phyloP scores from a whole-genome alignment of 1,140 invertebrate species.

The Heliconius congener region DNA sequence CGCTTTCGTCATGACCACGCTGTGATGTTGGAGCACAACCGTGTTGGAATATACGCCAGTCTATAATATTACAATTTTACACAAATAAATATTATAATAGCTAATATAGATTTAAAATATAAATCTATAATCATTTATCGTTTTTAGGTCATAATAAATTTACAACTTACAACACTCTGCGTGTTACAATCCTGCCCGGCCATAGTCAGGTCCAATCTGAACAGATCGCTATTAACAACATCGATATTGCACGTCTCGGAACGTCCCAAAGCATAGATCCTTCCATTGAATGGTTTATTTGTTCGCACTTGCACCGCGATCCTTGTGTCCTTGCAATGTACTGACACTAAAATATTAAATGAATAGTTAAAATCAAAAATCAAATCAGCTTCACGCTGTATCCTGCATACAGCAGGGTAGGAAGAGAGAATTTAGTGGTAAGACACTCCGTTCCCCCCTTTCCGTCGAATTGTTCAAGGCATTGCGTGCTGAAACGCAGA shows the following conservation, averaged over 20 bases:
- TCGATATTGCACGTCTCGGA: constrained; percentile 97
- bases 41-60: constrained; percentile 97
- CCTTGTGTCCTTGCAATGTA: constrained; percentile 96
- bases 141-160: not conserved
- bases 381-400: no score
- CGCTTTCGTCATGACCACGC: constrained; percentile 97
- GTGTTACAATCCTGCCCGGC: constrained; percentile 97
- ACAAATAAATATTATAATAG: no score
- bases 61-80: constrained; percentile 78
- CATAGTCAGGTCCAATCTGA: constrained; percentile 95
- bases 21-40: constrained; percentile 96
- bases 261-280: constrained; percentile 95
- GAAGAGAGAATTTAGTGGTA: no score
- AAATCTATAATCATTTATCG: not conserved
- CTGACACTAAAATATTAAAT: constrained; percentile 86
- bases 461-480: no score
- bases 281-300: constrained; percentile 96
- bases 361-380: not conserved
- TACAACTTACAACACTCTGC: constrained; percentile 89
- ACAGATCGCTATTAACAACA: constrained; percentile 94
- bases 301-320: constrained; percentile 96
- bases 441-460: no score
- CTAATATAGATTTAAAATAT: no score
- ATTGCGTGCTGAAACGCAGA: no score
- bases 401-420: no score